A percentile compares a stretch with the other conserved stretches of the same genome.
These are phyloP conservation scores for Beris morrisii DNA, from an alignment of 2,888 invertebrate species.

Conservation along the genomic window DNA sequence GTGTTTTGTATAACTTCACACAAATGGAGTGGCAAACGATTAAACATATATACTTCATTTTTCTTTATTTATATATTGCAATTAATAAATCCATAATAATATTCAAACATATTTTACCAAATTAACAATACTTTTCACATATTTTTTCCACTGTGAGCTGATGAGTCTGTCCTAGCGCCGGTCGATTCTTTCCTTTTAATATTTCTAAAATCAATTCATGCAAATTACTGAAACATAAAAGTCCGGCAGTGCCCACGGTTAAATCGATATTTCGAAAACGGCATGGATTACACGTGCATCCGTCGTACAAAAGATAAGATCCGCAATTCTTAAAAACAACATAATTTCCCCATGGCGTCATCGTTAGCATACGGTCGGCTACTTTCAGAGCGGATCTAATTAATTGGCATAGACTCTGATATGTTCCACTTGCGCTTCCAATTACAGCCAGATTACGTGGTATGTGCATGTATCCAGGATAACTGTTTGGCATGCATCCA, in stretches of 20 bases:
- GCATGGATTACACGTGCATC: conserved; percentile 52
- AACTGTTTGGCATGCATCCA: conserved; percentile 43
- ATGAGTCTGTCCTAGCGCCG: conserved; percentile 30
- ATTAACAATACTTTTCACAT: conserved; percentile 44
- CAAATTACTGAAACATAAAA: conserved; percentile 46
- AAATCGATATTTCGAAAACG: conserved; percentile 52
- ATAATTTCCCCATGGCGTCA: conserved; percentile 55
- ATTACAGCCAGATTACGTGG: conserved; percentile 48
- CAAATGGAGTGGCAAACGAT: too few relatives aligned
- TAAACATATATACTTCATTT: too few relatives aligned
- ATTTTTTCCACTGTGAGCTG: conserved; percentile 42
- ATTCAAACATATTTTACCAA: neutral
- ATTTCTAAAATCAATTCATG: conserved; percentile 47
- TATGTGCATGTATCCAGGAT: conserved; percentile 46
- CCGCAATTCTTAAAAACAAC: conserved; percentile 48
- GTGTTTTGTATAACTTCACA: too few relatives aligned
- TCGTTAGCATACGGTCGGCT: conserved; percentile 49
- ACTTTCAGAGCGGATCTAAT: conserved; percentile 47
- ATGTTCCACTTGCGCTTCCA: conserved; percentile 52
- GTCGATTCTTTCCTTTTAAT: conserved; percentile 43
- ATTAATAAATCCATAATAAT: too few relatives aligned
- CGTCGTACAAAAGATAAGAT: conserved; percentile 49
- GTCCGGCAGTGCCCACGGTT: conserved; percentile 49
- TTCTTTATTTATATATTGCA: too few relatives aligned
- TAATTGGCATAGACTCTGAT: conserved; percentile 48